Conservation (phyloP, 2,113 vertebrate genomes). For the Casuarius casuarius region DNA sequence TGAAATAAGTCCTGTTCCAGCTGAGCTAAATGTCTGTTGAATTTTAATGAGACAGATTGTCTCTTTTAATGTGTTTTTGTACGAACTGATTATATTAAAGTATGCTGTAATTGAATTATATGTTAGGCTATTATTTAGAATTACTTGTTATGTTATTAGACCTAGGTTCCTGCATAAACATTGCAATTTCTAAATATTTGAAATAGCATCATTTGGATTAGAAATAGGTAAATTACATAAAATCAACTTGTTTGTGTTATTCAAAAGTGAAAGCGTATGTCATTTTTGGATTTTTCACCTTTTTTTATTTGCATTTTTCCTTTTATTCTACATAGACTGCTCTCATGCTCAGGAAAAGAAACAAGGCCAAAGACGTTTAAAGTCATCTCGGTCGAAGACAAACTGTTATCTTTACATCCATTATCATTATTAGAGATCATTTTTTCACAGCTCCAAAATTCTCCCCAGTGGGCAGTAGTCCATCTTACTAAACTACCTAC, state of each 20-base stretch:
- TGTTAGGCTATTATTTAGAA: constrained; percentile 52
- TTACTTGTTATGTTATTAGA: constrained; percentile 24
- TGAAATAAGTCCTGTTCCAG: constrained; percentile 59
- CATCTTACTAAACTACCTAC: constrained; percentile 56
- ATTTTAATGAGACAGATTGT: constrained; percentile 68
- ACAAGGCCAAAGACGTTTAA: background rate
- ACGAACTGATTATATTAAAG: constrained; percentile 59
- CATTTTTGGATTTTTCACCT: background rate
- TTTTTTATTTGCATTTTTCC: background rate
- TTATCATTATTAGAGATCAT: constrained; percentile 54
- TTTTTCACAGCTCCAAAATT: constrained; percentile 62
- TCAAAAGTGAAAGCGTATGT: background rate
- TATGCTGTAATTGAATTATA: constrained; percentile 60
- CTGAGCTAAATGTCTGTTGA: constrained; percentile 53
- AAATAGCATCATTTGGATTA: background rate
- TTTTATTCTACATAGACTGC: background rate
- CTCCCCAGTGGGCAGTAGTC: constrained; percentile 59
- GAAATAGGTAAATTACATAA: constrained; percentile 12
- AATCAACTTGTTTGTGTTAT: background rate
- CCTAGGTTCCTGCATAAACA: background rate
- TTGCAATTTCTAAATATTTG: constrained; percentile 30
- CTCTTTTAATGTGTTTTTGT: constrained; percentile 67
- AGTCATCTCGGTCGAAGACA: constrained; percentile 35
- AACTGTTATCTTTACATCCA: constrained; percentile 55
- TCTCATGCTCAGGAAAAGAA: background rate